phyloP scores from a whole-genome alignment of 2,888 invertebrate genomes.

The Sympetrum striolatum region DNA sequence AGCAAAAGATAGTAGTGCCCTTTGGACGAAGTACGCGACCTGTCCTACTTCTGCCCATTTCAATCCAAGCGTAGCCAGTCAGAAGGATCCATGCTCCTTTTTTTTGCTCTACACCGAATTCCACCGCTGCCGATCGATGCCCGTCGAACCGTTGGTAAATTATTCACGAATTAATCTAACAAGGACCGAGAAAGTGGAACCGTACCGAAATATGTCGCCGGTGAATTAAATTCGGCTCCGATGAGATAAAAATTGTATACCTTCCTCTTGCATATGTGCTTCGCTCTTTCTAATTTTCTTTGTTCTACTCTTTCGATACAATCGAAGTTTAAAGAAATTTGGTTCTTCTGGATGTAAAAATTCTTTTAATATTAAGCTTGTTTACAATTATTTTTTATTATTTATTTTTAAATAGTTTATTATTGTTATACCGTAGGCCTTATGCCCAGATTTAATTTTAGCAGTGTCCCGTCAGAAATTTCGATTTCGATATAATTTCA shows the following conservation, averaged over 20 bases:
- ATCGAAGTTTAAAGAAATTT: no score
- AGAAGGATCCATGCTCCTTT: background rate
- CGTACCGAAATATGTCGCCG: background rate
- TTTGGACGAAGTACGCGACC: background rate
- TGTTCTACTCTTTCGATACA: no score
- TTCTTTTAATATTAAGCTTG: no score
- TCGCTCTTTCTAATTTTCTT: background rate
- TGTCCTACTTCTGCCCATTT: background rate
- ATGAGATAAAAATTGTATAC: background rate
- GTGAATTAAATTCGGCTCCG: background rate
- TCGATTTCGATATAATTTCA: no score
- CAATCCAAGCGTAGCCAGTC: background rate
- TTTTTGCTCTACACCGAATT: background rate
- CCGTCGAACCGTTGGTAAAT: background rate
- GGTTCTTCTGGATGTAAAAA: no score
- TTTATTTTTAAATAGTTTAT: no score
- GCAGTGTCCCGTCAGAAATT: no score
- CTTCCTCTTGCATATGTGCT: background rate
- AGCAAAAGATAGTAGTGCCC: background rate
- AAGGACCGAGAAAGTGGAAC: background rate
- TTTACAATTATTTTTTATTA: no score
- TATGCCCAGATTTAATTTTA: no score
- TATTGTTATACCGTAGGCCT: no score
- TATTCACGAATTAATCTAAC: background rate
- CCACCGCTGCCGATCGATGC: background rate